phyloP scores from a whole-genome alignment of 1,140 invertebrate genomes.

The Scylla paramamosain region DNA sequence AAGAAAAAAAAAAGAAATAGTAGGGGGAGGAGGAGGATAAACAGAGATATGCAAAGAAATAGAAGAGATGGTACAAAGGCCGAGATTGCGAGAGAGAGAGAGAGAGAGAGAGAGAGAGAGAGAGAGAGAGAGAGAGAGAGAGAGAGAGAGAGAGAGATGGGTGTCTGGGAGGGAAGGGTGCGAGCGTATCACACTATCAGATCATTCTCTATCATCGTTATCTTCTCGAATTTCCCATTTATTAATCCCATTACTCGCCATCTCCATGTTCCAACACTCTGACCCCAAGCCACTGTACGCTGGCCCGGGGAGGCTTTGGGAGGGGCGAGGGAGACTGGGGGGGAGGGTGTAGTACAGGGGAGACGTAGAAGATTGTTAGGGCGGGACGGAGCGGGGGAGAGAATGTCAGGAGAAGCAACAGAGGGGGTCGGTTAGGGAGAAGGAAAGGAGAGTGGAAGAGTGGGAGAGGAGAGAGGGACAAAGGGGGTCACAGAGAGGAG shows the following conservation, averaged over 20 bases:
- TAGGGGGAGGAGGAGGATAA: neutral
- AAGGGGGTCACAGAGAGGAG: neutral
- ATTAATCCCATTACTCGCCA: conserved; percentile 49
- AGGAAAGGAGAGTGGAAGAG: neutral
- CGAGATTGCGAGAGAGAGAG: neutral
- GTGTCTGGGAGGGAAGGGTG: neutral
- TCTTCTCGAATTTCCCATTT: conserved; percentile 36
- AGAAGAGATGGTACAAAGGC: neutral
- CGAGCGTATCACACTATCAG: neutral
- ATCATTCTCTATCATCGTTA: conserved; percentile 39
- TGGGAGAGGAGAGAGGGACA: neutral
- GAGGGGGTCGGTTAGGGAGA: neutral
- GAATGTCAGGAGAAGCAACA: too few relatives aligned
- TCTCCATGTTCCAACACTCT: neutral
- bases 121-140: neutral
- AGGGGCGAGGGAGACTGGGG: neutral
- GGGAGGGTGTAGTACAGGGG: neutral
- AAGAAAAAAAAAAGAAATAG: neutral
- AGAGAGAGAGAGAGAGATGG: conserved; percentile 38
- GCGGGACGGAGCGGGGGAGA: neutral
- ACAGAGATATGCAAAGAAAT: neutral
- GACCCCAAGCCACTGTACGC: neutral
- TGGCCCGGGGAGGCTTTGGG: too few relatives aligned
- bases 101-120: conserved; percentile 29
- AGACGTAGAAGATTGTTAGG: neutral